These are phyloP conservation scores for Agapostemon virescens DNA, from an alignment of 2,888 invertebrate genomes.

Conservation along the genomic window DNA sequence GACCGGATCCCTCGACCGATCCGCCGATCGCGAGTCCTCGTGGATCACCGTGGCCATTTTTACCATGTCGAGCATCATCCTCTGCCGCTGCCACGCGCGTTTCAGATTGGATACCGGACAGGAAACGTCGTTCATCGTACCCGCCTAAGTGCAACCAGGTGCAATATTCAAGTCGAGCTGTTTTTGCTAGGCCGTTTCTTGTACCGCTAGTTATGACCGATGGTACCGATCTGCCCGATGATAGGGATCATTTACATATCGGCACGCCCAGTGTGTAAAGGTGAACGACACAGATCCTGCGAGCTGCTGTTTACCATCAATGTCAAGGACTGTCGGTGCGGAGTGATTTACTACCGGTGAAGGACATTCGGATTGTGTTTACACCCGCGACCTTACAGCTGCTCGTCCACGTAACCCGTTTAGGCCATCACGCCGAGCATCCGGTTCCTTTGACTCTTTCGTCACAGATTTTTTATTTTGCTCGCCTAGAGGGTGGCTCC, in stretches of 20 bases:
- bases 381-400: not conserved
- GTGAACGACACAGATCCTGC: not conserved
- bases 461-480: not conserved
- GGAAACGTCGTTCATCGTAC: slow-evolving; percentile 23
- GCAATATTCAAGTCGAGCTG: not conserved
- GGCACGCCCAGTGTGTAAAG: slow-evolving; percentile 19
- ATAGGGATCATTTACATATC: slow-evolving; percentile 28
- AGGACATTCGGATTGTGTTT: not conserved
- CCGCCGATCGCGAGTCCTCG: slow-evolving; percentile 11
- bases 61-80: not conserved
- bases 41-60: slow-evolving; percentile 6
- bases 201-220: slow-evolving; percentile 11
- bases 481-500: not conserved
- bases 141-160: slow-evolving; percentile 2
- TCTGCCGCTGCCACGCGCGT: not conserved
- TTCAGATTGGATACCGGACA: not conserved
- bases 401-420: too few relatives aligned
- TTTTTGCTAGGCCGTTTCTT: not conserved
- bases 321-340: not conserved
- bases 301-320: not conserved
- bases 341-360: not conserved
- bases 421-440: too few relatives aligned
- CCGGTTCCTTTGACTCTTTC: not conserved
- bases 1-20: not conserved
- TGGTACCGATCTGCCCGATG: slow-evolving; percentile 1